Evolutionary conservation across 2,888 invertebrate genomes (phyloP).

Genomic region (Scotopteryx bipunctaria): DNA sequence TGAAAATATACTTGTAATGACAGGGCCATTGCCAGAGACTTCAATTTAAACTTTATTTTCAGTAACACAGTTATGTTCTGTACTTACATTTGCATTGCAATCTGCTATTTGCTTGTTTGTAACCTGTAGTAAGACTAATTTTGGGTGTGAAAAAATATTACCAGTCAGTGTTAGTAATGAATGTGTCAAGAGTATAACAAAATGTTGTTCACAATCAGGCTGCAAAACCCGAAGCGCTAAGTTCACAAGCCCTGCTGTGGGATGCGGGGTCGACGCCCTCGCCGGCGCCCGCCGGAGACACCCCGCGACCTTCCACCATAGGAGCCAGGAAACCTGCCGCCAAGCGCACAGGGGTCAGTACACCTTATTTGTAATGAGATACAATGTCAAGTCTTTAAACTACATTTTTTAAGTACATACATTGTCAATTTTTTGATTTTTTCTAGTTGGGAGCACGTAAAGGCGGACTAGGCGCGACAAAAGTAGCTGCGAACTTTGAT

Average conservation of each 20-base stretch:
- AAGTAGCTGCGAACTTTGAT: conserved; percentile 96
- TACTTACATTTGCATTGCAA: conserved; percentile 4
- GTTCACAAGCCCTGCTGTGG: conserved; percentile 72
- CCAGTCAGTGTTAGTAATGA: background rate
- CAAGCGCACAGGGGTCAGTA: conserved; percentile 53
- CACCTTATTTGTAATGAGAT: too few species aligned
- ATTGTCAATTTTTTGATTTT: background rate
- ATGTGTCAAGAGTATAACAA: background rate
- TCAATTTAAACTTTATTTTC: conserved; percentile 5
- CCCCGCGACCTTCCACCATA: conserved; percentile 39
- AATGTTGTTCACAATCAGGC: conserved; percentile 10
- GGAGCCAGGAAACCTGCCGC: conserved; percentile 44
- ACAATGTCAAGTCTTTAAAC: too few species aligned
- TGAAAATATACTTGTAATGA: too few species aligned
- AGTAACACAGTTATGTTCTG: conserved; percentile 20
- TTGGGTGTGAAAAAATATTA: background rate
- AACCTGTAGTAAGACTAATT: background rate
- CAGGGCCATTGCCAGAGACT: too few species aligned
- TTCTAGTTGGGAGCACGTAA: conserved; percentile 92
- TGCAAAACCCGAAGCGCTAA: conserved; percentile 46
- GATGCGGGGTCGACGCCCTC: conserved; percentile 45
- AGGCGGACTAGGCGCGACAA: conserved; percentile 96
- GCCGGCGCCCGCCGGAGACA: conserved; percentile 34
- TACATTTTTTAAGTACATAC: background rate
- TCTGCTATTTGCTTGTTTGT: conserved; percentile 6